Conservation (phyloP, 2,888 invertebrate species). For the Gastracanthus pulcherrimus region DNA sequence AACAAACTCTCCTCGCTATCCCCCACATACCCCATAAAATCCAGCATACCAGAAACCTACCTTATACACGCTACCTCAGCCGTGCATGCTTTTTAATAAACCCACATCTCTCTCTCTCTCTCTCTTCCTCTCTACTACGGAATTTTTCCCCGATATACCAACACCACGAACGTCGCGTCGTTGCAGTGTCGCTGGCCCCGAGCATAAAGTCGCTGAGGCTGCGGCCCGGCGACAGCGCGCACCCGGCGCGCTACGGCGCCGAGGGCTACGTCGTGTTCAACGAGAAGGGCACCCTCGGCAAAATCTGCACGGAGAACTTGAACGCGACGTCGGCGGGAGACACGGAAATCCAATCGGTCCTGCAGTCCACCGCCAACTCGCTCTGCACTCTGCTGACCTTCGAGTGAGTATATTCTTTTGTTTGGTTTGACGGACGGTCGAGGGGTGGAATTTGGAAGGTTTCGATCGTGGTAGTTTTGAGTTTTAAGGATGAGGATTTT, state of each 20-base stretch:
- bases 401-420: conserved; percentile 80
- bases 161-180: too few relatives aligned
- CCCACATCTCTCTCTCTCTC: background rate
- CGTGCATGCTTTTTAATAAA: too few relatives aligned
- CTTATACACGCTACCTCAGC: too few relatives aligned
- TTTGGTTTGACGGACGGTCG: background rate
- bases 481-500: too few relatives aligned
- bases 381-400: conserved; percentile 88
- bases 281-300: conserved; percentile 89
- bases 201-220: conserved; percentile 83
- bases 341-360: conserved; percentile 78
- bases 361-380: conserved; percentile 87
- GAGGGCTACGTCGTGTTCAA: conserved; percentile 92
- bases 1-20: too few relatives aligned
- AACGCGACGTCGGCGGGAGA: conserved; percentile 81
- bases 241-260: conserved; percentile 84
- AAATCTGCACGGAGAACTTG: conserved; percentile 89
- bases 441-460: background rate
- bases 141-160: background rate
- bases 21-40: too few relatives aligned
- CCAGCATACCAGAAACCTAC: too few relatives aligned
- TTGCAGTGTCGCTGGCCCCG: conserved; percentile 88
- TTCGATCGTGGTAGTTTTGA: too few relatives aligned
- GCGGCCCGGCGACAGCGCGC: conserved; percentile 84
- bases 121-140: background rate